Conservation (phyloP, 2,888 invertebrate species). For the Gastrophysa polygoni region DNA sequence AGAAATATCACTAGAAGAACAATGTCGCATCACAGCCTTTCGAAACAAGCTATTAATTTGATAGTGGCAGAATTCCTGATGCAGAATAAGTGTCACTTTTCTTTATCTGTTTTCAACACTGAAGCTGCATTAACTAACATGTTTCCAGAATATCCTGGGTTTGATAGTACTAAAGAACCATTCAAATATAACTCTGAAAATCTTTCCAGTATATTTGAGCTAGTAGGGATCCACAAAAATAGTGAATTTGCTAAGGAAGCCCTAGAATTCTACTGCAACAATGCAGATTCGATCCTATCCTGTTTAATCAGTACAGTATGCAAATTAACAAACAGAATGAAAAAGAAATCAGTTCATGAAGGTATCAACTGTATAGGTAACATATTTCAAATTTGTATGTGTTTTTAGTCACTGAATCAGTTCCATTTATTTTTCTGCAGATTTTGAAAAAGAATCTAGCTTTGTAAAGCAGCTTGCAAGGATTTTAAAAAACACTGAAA, state of each 20-base stretch:
- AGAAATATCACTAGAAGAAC: slow-evolving; percentile 34
- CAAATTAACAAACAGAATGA: slow-evolving; percentile 13
- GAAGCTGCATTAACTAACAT: slow-evolving; percentile 59
- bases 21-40: slow-evolving; percentile 59
- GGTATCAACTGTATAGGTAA: slow-evolving; percentile 13
- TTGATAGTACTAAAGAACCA: slow-evolving; percentile 25
- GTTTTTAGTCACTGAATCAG: too few species aligned
- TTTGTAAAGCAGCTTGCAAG: slow-evolving; percentile 34
- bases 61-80: slow-evolving; percentile 67
- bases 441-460: slow-evolving; percentile 32
- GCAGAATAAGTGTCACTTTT: slow-evolving; percentile 64
- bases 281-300: slow-evolving; percentile 27
- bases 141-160: slow-evolving; percentile 57
- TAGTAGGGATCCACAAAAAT: slow-evolving; percentile 40
- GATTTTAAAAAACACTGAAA: slow-evolving; percentile 26
- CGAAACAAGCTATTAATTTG: slow-evolving; percentile 66
- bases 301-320: slow-evolving; percentile 29
- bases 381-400: too few species aligned
- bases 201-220: slow-evolving; percentile 40
- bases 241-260: slow-evolving; percentile 29
- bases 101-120: slow-evolving; percentile 66
- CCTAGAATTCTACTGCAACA: slow-evolving; percentile 26
- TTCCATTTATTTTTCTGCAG: slow-evolving; percentile 23
- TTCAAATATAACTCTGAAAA: slow-evolving; percentile 41
- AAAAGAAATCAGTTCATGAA: slow-evolving; percentile 1